Evolutionary conservation across 2,888 invertebrate genomes (phyloP).

Genomic region (Nebria brevicollis): DNA sequence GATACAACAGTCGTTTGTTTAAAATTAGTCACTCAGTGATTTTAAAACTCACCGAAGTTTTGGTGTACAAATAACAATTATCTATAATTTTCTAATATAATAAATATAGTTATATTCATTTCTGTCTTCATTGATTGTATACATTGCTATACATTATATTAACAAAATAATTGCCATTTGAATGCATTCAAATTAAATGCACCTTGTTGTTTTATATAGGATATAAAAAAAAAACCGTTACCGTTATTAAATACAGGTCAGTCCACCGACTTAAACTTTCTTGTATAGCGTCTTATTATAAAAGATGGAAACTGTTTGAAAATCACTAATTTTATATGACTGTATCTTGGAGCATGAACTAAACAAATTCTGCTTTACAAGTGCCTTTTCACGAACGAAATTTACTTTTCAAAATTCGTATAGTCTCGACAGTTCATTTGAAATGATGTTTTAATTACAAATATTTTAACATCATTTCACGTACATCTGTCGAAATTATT

Average conservation of each 20-base stretch:
- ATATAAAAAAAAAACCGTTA: too few relatives aligned
- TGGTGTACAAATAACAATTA: conserved; percentile 8
- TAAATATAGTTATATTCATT: neutral
- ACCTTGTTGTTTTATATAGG: too few relatives aligned
- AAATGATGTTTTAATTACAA: too few relatives aligned
- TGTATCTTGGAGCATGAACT: neutral
- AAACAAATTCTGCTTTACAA: neutral
- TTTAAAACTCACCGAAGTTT: conserved; percentile 8
- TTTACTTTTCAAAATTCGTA: neutral
- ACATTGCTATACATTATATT: neutral
- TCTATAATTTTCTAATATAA: neutral
- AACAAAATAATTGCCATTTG: neutral
- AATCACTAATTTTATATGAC: neutral
- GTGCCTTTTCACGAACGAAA: neutral
- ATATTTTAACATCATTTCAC: too few relatives aligned
- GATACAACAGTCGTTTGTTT: neutral
- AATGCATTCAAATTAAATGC: too few relatives aligned
- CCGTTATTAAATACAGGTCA: too few relatives aligned
- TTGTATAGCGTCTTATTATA: neutral
- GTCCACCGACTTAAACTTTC: too few relatives aligned
- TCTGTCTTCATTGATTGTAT: neutral
- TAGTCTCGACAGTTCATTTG: too few relatives aligned
- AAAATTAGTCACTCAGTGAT: conserved; percentile 1
- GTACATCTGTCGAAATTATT: too few relatives aligned
- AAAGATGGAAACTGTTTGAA: neutral